Evolutionary conservation across 1,140 invertebrate species (phyloP), one percentile per base, ranked within the genome.

Genomic region (Drosophila gunungcola): DNA sequence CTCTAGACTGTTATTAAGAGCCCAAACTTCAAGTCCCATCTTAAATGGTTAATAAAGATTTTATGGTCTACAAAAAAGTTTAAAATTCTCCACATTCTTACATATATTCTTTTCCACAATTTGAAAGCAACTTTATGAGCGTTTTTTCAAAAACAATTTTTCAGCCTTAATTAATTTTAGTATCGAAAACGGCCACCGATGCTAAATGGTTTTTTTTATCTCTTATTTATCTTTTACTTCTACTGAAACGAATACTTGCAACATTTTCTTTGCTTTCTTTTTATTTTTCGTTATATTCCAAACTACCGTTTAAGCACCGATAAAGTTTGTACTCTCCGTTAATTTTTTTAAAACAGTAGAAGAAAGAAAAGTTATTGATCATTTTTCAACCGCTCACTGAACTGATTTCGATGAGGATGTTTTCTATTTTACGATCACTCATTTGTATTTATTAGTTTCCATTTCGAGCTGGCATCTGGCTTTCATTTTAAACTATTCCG

Each of bases 401-500:
- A 21, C 25, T 25, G 32, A 39, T 64, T 34, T 34, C 21, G 5
- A 41, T 39, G 42, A 32, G 10, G 61, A 69, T 54, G 13, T 39
- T 51, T 34, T 11, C 34, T 4, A 38, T 70, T 70, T 70, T 57
- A 70, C 43, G 67, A 69, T 70, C 43, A 6, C 21, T 70, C 6
- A 70, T 60, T 60, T 73, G 32, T 46, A 13, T 34, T 68, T 68
- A 68, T 52, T 52, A 45, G 60, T 52, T 68, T 32, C 46, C 64
- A 68, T 68, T 65, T 65, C 38, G 29, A 36, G 46, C 43, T 58
- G 74, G 42, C 78, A 80, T 73, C 76, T 80, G 78, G 78, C 53
- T 64, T 67, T 63, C 48, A 43, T 67, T 63, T 56, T 46, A 13
- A 64, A 48, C 32, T 67, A 16, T 34, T n/a, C 1, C 4, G 45